A percentile compares a stretch with the other conserved stretches of the same genome.
Evolutionary conservation across 1,140 invertebrate species (phyloP).

Genomic region (Chymomyza costata): DNA sequence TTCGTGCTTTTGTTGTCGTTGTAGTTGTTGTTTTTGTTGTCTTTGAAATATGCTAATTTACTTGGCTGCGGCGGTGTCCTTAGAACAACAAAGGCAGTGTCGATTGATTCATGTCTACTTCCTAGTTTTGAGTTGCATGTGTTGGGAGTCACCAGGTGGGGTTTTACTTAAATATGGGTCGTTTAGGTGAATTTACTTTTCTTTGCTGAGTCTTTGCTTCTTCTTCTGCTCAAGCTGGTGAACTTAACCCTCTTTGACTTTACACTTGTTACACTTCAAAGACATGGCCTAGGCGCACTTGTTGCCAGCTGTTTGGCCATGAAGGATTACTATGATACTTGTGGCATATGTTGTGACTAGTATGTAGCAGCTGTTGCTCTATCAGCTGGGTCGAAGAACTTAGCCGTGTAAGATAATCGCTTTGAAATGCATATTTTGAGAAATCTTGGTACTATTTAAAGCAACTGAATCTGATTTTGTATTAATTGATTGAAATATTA

Average conservation of each 20-base stretch:
- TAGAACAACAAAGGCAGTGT: slow-evolving; percentile 39
- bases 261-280: slow-evolving; percentile 56
- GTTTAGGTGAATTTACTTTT: slow-evolving; percentile 33
- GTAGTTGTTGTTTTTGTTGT: slow-evolving; percentile 48
- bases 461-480: too few species aligned
- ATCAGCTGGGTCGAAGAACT: background rate
- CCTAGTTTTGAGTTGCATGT: slow-evolving; percentile 42
- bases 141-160: slow-evolving; percentile 4
- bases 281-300: slow-evolving; percentile 41
- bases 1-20: slow-evolving; percentile 55
- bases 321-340: background rate
- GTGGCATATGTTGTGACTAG: background rate
- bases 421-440: too few species aligned
- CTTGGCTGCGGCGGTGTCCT: slow-evolving; percentile 15
- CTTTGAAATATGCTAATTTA: slow-evolving; percentile 70
- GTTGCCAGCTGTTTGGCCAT: slow-evolving; percentile 46
- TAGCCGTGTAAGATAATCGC: background rate
- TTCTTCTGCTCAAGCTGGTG: slow-evolving; percentile 25
- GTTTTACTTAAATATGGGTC: slow-evolving; percentile 49
- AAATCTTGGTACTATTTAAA: too few species aligned
- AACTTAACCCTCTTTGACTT: slow-evolving; percentile 68
- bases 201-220: slow-evolving; percentile 14
- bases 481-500: too few species aligned
- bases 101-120: slow-evolving; percentile 65
- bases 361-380: background rate